Base-by-base conservation (phyloP, 2,888 invertebrate genomes). In the Papilio gigon region DNA sequence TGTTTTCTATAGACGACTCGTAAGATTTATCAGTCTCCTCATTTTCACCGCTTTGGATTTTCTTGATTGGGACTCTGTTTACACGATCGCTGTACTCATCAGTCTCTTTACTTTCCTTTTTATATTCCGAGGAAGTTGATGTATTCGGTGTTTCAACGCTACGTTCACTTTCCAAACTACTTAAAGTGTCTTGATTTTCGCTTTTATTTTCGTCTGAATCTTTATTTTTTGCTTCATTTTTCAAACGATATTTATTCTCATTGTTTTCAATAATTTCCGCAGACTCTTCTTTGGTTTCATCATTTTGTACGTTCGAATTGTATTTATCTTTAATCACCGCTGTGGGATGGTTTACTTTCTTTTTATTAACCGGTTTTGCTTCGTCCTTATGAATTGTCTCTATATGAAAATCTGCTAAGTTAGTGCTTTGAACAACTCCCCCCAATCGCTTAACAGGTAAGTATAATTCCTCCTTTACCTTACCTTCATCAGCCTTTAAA, bases 391-490 rank as follows among this genome's bases (percentile, higher is more conserved):
- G 90, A 42, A 82, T 72, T 1, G 89, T 87, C 78, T 88, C 82
- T 65, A 90, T 86, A 63, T 85, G 84, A 70, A 87, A 90, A 76
- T 90, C 84, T 44, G 89, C 89, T 77, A 90, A 77, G 60, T 83
- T 77, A 3, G 83, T 78, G 37, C 75, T 75, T 72, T 83, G 80
- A 25, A 88, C 81, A 37, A 78, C 72, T 40, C 80, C 81, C 33
- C 67, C 70, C 20, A 69, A 70, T 50, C 65, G 71, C 22, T 27
- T 53, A 59, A 59, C 64, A 1, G 73, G 71, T 20, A 71, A 65
- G 6, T 71, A 62, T 53, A 74, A 56, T 44, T 76, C 72, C 62
- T 73, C 77, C 73, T 70, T 73, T 42, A 81, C 74, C 71, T 75
- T 74, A 47, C 76, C 78, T 35, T 74, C 72, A 73, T 89, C 87